A percentile compares a stretch with the other conserved stretches of the same genome.
Evolutionary conservation across 2,888 invertebrate species (phyloP).

Genomic region (Sinohyriopsis cumingii): DNA sequence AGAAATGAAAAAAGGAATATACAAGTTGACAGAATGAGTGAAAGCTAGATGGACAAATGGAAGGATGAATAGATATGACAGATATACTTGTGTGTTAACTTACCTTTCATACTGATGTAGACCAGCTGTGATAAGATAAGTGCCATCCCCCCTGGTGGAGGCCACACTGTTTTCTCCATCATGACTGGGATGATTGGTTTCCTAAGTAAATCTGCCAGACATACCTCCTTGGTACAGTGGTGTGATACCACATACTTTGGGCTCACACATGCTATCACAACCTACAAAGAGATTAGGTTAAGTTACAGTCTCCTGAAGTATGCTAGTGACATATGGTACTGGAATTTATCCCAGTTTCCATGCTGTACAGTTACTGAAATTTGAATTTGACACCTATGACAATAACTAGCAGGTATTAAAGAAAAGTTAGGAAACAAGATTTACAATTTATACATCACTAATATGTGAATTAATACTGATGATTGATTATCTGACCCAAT

Average conservation of each 20-base stretch:
- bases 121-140: slow-evolving; percentile 72
- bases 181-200: slow-evolving; percentile 74
- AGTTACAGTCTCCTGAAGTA: not conserved
- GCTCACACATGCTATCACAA: slow-evolving; percentile 69
- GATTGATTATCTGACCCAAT: no score
- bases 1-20: not conserved
- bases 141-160: slow-evolving; percentile 73
- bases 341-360: no score
- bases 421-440: no score
- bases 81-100: not conserved
- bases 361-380: no score
- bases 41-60: not conserved
- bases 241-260: slow-evolving; percentile 72
- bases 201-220: slow-evolving; percentile 72
- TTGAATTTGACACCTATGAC: no score
- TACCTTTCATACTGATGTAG: slow-evolving; percentile 73
- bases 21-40: not conserved
- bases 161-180: slow-evolving; percentile 72
- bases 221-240: slow-evolving; percentile 71
- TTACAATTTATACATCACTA: no score
- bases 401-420: no score
- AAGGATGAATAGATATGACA: not conserved
- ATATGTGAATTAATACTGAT: no score
- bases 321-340: no score
- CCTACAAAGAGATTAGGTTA: slow-evolving; percentile 43